These are phyloP conservation scores for Andrena haemorrhoa DNA, from an alignment of 2,888 invertebrate species.

Conservation along the genomic window DNA sequence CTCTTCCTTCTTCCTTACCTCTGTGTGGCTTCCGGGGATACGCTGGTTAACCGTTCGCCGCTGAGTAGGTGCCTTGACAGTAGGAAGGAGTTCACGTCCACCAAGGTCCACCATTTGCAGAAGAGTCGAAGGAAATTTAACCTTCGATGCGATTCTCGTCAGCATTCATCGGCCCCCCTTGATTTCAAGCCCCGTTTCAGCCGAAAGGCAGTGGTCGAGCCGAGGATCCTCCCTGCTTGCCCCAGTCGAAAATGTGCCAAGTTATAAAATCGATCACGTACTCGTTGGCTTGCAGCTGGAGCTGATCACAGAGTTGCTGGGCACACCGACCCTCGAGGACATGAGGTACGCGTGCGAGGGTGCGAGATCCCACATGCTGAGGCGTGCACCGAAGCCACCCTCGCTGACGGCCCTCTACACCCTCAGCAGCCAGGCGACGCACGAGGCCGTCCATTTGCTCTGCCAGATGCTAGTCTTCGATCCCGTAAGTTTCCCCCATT, in stretches of 20 bases:
- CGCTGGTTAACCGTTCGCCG: too few species aligned
- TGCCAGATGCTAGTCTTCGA: constrained; percentile 99
- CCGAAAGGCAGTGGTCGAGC: neutral
- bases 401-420: constrained; percentile 96
- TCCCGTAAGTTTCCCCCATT: constrained; percentile 89
- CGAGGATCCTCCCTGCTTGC: neutral
- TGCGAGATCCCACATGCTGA: constrained; percentile 95
- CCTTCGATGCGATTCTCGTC: too few species aligned
- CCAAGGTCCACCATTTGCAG: too few species aligned
- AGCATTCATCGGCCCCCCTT: too few species aligned
- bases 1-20: too few species aligned
- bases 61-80: too few species aligned
- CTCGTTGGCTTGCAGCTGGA: constrained; percentile 90
- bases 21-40: too few species aligned
- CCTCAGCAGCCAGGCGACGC: constrained; percentile 96
- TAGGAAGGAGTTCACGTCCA: too few species aligned
- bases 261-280: constrained; percentile 33
- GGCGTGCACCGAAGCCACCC: constrained; percentile 94
- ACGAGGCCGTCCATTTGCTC: constrained; percentile 98
- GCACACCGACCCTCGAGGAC: constrained; percentile 97
- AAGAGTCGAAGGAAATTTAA: too few species aligned
- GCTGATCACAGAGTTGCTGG: constrained; percentile 98
- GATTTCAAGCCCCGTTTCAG: neutral
- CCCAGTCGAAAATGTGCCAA: neutral
- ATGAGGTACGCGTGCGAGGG: constrained; percentile 99